Evolutionary conservation across 2,888 invertebrate species (phyloP).

Genomic region (Odontocerum albicorne): DNA sequence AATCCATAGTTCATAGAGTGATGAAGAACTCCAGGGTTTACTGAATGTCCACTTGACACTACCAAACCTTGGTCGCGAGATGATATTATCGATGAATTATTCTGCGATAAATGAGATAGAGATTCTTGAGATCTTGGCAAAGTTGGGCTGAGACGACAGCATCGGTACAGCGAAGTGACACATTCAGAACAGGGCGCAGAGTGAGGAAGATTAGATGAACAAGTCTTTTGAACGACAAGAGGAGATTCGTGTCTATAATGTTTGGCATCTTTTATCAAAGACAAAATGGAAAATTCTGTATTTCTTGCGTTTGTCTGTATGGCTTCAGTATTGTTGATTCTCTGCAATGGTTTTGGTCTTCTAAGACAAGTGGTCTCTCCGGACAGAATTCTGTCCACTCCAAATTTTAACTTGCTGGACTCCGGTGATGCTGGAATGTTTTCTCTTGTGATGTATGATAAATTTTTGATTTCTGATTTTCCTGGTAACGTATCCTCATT

Average conservation of each 20-base stretch:
- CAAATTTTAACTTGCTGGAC: constrained; percentile 63
- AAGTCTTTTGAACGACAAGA: constrained; percentile 1
- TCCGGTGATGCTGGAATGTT: constrained; percentile 39
- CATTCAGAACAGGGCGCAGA: constrained; percentile 64
- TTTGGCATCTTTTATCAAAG: constrained; percentile 30
- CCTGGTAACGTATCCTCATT: background rate
- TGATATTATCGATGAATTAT: background rate
- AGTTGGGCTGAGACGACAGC: constrained; percentile 51
- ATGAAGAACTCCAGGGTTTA: constrained; percentile 10
- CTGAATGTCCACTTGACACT: constrained; percentile 11
- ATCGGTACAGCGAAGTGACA: constrained; percentile 65
- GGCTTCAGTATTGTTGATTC: constrained; percentile 14
- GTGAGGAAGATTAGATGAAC: constrained; percentile 38
- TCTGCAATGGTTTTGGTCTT: constrained; percentile 25
- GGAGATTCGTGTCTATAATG: constrained; percentile 22
- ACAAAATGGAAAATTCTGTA: constrained; percentile 33
- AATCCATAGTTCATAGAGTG: constrained; percentile 28
- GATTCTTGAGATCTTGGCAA: constrained; percentile 4
- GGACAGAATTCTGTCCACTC: constrained; percentile 69
- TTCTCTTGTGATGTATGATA: background rate
- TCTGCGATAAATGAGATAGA: constrained; percentile 4
- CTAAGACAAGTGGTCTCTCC: constrained; percentile 43
- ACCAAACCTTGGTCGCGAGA: constrained; percentile 12
- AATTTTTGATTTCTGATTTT: background rate
- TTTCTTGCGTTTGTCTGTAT: constrained; percentile 18